phyloP scores from a whole-genome alignment of 2,888 invertebrate species.

The Epinotia ramella region DNA sequence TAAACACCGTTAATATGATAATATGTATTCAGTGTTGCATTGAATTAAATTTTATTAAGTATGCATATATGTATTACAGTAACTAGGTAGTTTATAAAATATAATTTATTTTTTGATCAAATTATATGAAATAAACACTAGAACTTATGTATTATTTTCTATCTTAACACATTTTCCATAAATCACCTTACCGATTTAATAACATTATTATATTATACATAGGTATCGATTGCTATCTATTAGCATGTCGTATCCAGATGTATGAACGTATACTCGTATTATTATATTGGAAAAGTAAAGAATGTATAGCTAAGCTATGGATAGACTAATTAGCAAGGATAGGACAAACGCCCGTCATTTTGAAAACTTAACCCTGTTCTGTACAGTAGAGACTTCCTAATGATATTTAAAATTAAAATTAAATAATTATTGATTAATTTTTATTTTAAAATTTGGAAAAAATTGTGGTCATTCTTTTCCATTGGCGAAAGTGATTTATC shows the following conservation, averaged over 20 bases:
- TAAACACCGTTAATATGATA: constrained; percentile 22
- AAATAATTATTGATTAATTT: too few species aligned
- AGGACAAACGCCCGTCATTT: too few species aligned
- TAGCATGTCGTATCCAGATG: not conserved
- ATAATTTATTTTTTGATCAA: constrained; percentile 34
- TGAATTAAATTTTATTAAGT: constrained; percentile 15
- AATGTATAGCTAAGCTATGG: not conserved
- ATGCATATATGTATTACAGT: constrained; percentile 19
- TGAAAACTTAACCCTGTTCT: too few species aligned
- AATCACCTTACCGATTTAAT: constrained; percentile 2
- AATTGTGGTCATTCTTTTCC: too few species aligned
- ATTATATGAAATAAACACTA: constrained; percentile 29
- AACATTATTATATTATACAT: too few species aligned
- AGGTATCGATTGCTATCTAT: not conserved
- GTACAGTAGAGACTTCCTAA: too few species aligned
- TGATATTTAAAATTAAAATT: too few species aligned
- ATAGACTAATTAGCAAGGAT: too few species aligned
- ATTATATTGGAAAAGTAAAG: not conserved
- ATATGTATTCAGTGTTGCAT: constrained; percentile 34
- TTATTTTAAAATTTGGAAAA: too few species aligned
- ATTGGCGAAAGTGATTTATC: too few species aligned
- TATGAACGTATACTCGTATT: not conserved
- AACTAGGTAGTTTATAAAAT: not conserved
- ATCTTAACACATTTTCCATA: constrained; percentile 6
- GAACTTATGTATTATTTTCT: constrained; percentile 15